A percentile compares a stretch with the other conserved stretches of the same genome.
These are phyloP conservation scores for Pseudois nayaur DNA, from an alignment of 2,113 vertebrate species.

Conservation along the genomic window DNA sequence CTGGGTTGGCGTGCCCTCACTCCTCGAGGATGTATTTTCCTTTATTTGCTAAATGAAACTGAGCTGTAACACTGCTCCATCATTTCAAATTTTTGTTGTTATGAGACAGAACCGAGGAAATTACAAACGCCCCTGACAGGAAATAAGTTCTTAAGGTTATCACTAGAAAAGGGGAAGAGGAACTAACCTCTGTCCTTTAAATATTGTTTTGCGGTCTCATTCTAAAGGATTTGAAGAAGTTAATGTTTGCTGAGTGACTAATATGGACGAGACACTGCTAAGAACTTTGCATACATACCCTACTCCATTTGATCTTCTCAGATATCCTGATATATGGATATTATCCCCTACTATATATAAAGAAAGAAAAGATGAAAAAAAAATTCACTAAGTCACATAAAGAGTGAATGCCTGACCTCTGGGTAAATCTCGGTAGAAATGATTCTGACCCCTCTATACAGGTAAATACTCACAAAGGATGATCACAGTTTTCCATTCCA, in stretches of 20 bases:
- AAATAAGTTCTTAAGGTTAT: not conserved
- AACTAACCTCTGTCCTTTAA: not conserved
- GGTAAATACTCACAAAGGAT: not conserved
- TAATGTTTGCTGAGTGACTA: not conserved
- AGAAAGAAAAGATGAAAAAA: not conserved
- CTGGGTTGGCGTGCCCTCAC: not conserved
- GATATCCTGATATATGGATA: not conserved
- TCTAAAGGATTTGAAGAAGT: not conserved
- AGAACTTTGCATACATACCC: not conserved
- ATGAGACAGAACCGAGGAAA: not conserved
- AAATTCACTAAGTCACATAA: not conserved
- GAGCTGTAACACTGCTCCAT: not conserved
- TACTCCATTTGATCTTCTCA: not conserved
- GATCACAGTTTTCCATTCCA: not conserved
- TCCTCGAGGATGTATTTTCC: not conserved
- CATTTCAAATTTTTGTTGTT: not conserved
- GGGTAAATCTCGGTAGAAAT: not conserved
- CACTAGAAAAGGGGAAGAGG: not conserved
- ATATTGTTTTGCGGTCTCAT: not conserved
- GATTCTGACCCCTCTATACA: not conserved
- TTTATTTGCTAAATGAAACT: not conserved
- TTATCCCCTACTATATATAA: not conserved
- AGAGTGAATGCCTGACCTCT: not conserved
- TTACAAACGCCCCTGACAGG: rapidly evolving
- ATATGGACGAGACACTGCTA: not conserved